Base-by-base conservation (phyloP, 64 coral and sea anemone species). In the Catalaphyllia jardinei region DNA sequence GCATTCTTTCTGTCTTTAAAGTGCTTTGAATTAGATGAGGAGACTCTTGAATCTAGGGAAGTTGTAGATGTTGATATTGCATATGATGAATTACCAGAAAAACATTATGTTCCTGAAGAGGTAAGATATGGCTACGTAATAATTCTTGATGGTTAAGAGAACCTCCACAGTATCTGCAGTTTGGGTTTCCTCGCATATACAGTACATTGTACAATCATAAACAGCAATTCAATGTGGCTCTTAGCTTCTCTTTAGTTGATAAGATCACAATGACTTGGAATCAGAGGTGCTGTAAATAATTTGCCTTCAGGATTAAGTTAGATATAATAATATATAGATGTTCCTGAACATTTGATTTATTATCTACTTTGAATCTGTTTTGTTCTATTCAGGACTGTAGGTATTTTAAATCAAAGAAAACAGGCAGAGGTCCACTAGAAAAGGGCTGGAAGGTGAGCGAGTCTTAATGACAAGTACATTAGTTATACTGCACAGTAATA, bases 71-170 rank as follows among this genome's bases (percentile, higher is more conserved):
- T 99, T 55, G 97, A 99, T 55, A 99, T 99, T 78, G 97, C 93
- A 52, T 91, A 76, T 75, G 97, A 99, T 89, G 91, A 94, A 78
- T 77, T 95, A 52, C 93, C 97, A 83, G 97, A 99, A 71, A 99
- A 99, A 74, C 89, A 99, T 91, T 99, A 99, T 82, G 88, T 95
- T 22, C 78, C 72, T 17, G 97, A 99, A 75, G 97, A 99, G 93
- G 97, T 99, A 62, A 24, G 42, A 77, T 9, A 8, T 46, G 42
- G 42, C 3, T 46, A 46, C 3, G 3, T 46, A 8, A 46, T 46
- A 46, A 7, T 46, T 5, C 42, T 46, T 46, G 42, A 46, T 46
- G 42, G 42, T 46, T 46, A 46, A 46, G 42, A 6, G 42, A 46
- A 46, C 42, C 42, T 46, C 42, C 42, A 46, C n/a, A n/a, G n/a